A percentile compares a stretch with the other conserved stretches of the same genome.
Evolutionary conservation across 2,888 invertebrate genomes (phyloP).

Genomic region (Cerastis rubricosa): DNA sequence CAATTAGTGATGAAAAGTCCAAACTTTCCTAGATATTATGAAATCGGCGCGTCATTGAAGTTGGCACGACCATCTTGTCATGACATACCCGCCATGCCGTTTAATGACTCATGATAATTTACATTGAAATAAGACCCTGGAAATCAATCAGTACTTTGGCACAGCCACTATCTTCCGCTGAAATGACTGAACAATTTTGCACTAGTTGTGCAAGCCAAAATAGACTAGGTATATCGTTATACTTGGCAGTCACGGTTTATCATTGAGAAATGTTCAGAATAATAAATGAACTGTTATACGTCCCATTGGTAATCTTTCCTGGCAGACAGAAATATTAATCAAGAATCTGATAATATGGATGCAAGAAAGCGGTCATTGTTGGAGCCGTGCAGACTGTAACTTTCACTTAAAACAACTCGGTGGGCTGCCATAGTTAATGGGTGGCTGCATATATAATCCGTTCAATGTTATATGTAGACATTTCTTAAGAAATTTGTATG

Average conservation of each 20-base stretch:
- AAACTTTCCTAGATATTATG: constrained; percentile 1
- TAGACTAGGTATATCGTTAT: neutral
- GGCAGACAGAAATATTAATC: constrained; percentile 23
- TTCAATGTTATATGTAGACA: neutral
- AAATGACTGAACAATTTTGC: constrained; percentile 15
- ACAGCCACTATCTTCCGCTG: constrained; percentile 15
- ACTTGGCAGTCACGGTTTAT: constrained; percentile 12
- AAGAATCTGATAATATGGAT: neutral
- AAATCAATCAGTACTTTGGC: constrained; percentile 46
- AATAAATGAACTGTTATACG: constrained; percentile 23
- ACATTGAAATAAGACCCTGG: constrained; percentile 14
- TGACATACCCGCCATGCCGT: constrained; percentile 16
- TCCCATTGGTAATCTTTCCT: constrained; percentile 9
- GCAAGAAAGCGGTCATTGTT: neutral
- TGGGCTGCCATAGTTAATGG: neutral
- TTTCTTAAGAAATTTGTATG: too few species aligned
- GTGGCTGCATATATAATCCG: neutral
- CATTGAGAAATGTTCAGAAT: neutral
- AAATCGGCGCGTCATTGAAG: constrained; percentile 2
- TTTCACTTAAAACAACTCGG: neutral
- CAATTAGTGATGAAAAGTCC: neutral
- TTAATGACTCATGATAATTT: constrained; percentile 22
- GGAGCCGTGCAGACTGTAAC: neutral
- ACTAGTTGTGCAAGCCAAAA: constrained; percentile 15
- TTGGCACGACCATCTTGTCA: constrained; percentile 46